These are phyloP conservation scores for Syngnathoides biaculeatus DNA, from an alignment of 2,113 vertebrate species.

Conservation along the genomic window DNA sequence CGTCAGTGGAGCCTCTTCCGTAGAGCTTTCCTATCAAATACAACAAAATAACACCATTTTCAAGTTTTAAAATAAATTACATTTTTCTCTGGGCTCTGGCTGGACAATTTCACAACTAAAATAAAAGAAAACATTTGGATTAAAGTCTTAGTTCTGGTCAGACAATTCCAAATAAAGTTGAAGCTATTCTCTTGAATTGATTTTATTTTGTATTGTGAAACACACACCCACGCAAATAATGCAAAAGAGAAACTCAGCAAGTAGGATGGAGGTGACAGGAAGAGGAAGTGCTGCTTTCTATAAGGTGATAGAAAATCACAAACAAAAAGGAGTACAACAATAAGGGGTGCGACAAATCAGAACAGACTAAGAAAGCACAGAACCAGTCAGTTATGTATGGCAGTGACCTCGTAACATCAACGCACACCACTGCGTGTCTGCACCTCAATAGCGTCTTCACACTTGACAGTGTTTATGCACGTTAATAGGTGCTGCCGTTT, in stretches of 20 bases:
- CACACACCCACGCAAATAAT: too few relatives aligned
- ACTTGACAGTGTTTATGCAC: too few relatives aligned
- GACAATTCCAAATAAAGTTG: neutral
- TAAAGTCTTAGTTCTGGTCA: neutral
- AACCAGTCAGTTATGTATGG: neutral
- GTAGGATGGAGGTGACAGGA: neutral
- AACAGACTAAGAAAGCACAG: neutral
- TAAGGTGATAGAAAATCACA: conserved; percentile 44
- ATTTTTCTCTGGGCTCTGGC: too few relatives aligned
- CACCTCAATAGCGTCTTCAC: too few relatives aligned
- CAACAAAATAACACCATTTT: neutral
- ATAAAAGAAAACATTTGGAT: neutral
- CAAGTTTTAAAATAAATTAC: too few relatives aligned
- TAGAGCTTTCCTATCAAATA: conserved; percentile 83
- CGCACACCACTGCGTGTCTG: too few relatives aligned
- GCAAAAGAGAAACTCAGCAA: conserved; percentile 14
- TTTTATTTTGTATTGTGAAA: neutral
- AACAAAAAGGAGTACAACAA: neutral
- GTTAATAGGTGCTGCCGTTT: too few relatives aligned
- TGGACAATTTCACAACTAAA: too few relatives aligned
- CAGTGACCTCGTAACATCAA: neutral
- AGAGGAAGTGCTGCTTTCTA: conserved; percentile 9
- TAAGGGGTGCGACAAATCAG: neutral
- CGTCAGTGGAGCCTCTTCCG: conserved; percentile 91
- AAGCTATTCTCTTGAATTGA: neutral